Base-by-base conservation (phyloP, 1,140 invertebrate species). In the Drosophila nannoptera region DNA sequence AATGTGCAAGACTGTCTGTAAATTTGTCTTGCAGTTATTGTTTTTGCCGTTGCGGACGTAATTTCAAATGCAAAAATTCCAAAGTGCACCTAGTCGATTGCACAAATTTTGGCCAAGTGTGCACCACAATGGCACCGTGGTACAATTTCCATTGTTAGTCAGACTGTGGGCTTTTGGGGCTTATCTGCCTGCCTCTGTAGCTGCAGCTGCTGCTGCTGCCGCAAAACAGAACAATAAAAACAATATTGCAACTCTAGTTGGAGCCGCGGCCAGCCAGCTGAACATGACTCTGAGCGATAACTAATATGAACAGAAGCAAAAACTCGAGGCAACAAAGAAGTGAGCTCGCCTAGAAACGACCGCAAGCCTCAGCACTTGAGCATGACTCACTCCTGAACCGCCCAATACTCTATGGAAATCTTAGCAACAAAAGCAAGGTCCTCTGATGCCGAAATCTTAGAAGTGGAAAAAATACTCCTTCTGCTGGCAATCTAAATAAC, bases 11-110 rank as follows among this genome's bases (percentile, higher is more conserved):
- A 35, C 45, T 56, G 61, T 60, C 68, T 62, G 62, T 56, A 61
- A 40, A 31, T 29, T 45, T 35, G 12, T 67, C 55, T 50, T 62
- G 33, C 46, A 74, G 71, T 22, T 54, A 52, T 49, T 43, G 29
- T 42, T 45, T n/a, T 29, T 22, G 12, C 12, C 48, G 53, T 31
- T 45, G 62, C 62, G 67, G 71, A 45, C 60, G 55, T 45, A 66
- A 58, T 43, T 80, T 68, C 31, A 73, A 75, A 65, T 62, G 63
- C 63, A 73, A 69, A 66, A 70, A 73, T 77, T 63, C 77, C 71
- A 49, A 81, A 80, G 65, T 81, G 64, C 64, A 53, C 77, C 63
- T 72, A 68, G 66, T 63, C 43, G 56, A 58, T 83, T 83, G 75
- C 80, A 76, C 71, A 77, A 81, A 71, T 55, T 48, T 62, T 60